Base-by-base conservation (phyloP, 2,113 vertebrate species). In the Leptobrachium ailaonicum region DNA sequence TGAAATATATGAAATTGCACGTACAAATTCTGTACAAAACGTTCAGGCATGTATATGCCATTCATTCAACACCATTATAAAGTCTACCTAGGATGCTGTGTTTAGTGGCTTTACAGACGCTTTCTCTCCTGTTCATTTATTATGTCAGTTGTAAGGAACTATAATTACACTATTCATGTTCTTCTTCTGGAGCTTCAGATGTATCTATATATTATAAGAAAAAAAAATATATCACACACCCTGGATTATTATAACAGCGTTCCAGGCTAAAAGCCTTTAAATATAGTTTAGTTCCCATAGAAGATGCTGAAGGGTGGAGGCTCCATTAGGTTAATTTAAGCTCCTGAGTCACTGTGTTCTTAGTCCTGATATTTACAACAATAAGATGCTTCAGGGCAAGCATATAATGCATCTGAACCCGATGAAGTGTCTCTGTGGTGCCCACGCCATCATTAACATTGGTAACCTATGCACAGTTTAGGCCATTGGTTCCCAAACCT, bases 261-360 rank as follows among this genome's bases (percentile, higher is more conserved):
- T 67, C 68, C 71, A 58, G 60, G 63, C 9, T 43, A 66, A 53
- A 53, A 66, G 47, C 47, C 71, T 45, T 72, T 73, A 73, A 58
- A 68, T 73, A 74, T 20, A 73, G 50, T 45, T 74, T 47, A 80
- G 71, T 80, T 80, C 78, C 78, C 78, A 80, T 41, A 74, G 47
- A 80, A 80, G 53, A 44, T 63, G 60, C n/a, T 32, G 12, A 60
- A 80, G 71, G 71, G 78, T 73, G 71, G 78, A 45, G 78, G 67
- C 14, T 47, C 3, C 20, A 74, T n/a, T 62, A 74, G 63, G 71
- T 68, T 80, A 80, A 80, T 73, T 80, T 80, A 73, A 74, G 76
- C 67, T 41, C 50, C 67, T 78, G 76, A 78, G 54, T 63, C 67
- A 70, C 8, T 41, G 43, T 70, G n/a, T 60, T 44, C 20, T 47